A percentile compares a stretch with the other conserved stretches of the same genome.
phyloP scores from a whole-genome alignment of 2,888 invertebrate genomes.

The Camptogramma bilineatum region DNA sequence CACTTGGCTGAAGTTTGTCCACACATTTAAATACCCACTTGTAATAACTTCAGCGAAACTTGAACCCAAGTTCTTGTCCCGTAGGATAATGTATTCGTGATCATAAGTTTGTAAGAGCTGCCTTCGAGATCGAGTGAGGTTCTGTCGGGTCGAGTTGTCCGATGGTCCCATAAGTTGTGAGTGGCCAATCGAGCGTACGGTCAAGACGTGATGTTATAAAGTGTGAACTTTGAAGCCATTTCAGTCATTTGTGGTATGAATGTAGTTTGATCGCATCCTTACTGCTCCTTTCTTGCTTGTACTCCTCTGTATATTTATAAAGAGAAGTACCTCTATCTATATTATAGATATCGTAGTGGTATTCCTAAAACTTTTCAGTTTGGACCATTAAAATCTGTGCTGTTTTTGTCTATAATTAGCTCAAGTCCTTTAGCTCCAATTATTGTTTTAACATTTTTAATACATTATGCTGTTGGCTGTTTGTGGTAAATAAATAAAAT shows the following conservation, averaged over 20 bases:
- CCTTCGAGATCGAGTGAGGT: conserved; percentile 37
- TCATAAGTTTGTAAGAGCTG: conserved; percentile 43
- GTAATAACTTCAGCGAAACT: conserved; percentile 31
- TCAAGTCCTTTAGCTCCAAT: too few relatives aligned
- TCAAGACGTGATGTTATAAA: conserved; percentile 25
- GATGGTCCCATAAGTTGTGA: conserved; percentile 30
- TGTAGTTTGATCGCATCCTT: neutral
- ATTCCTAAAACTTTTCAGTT: too few relatives aligned
- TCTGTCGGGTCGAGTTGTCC: conserved; percentile 26
- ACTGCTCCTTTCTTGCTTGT: neutral
- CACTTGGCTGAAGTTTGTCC: conserved; percentile 10
- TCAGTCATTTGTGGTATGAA: conserved; percentile 6
- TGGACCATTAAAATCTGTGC: too few relatives aligned
- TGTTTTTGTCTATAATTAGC: too few relatives aligned
- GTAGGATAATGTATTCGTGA: conserved; percentile 44
- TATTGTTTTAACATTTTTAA: too few relatives aligned
- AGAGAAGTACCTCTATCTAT: too few relatives aligned
- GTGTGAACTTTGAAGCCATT: conserved; percentile 16
- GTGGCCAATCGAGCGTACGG: conserved; percentile 30
- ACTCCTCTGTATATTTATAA: too few relatives aligned
- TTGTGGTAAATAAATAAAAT: too few relatives aligned
- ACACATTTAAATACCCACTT: conserved; percentile 24
- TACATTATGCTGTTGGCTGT: too few relatives aligned
- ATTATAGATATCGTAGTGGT: too few relatives aligned
- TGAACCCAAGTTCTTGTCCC: conserved; percentile 29